Evolutionary conservation across 1,140 invertebrate species (phyloP).

Genomic region (Apis dorsata): DNA sequence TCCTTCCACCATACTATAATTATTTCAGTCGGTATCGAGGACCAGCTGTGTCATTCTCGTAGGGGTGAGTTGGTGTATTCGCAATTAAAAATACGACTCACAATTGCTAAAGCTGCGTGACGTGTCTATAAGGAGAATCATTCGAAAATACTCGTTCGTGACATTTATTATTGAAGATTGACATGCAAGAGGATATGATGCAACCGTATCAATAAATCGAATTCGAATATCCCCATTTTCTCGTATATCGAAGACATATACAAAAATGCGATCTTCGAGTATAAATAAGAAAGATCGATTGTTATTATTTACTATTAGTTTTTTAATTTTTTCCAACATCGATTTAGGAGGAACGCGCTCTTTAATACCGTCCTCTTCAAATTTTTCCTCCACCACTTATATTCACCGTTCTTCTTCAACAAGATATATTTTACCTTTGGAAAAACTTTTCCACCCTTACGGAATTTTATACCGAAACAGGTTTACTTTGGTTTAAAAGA

Average conservation of each 20-base stretch:
- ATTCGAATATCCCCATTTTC: neutral
- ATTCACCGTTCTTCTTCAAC: conserved; percentile 40
- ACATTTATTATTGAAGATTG: neutral
- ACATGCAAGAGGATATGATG: neutral
- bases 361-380: conserved; percentile 31
- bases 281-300: neutral
- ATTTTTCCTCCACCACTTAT: conserved; percentile 22
- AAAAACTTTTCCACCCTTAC: conserved; percentile 20
- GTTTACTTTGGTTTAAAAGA: conserved; percentile 19
- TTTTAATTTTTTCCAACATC: conserved; percentile 1
- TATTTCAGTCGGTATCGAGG: neutral
- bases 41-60: conserved; percentile 5
- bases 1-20: neutral
- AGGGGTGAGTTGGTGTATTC: neutral
- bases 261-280: neutral
- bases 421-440: conserved; percentile 29
- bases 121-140: neutral
- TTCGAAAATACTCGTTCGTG: neutral
- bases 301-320: conserved; percentile 1
- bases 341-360: conserved; percentile 18
- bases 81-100: conserved; percentile 1
- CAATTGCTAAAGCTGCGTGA: conserved; percentile 17
- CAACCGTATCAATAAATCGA: neutral
- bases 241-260: neutral
- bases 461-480: conserved; percentile 40